phyloP scores from a whole-genome alignment of 2,888 invertebrate species.

The Scrobipalpa atriplicella region DNA sequence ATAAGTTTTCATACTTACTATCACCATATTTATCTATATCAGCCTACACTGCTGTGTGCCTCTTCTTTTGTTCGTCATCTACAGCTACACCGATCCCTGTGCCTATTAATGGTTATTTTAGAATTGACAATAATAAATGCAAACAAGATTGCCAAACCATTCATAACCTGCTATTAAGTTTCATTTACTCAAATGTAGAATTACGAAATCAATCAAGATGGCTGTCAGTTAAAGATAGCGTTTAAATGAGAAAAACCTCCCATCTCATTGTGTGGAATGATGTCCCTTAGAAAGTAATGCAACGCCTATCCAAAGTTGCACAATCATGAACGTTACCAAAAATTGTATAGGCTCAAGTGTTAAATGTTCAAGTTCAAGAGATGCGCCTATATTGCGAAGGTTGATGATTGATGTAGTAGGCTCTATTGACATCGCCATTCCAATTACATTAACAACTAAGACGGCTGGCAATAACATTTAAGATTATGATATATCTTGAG shows the following conservation, averaged over 20 bases:
- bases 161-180: not conserved
- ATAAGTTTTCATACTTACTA: no score
- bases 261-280: not conserved
- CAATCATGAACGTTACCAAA: conserved; percentile 13
- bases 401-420: conserved; percentile 27
- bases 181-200: conserved; percentile 2
- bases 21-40: no score
- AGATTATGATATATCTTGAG: conserved; percentile 24
- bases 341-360: conserved; percentile 10
- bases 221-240: not conserved
- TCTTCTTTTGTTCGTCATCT: no score
- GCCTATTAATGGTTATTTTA: not conserved
- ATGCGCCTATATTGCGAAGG: conserved; percentile 12
- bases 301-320: not conserved
- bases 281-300: conserved; percentile 18
- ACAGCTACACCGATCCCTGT: no score
- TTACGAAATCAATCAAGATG: conserved; percentile 5
- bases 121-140: not conserved
- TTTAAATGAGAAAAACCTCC: not conserved
- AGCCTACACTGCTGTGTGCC: no score
- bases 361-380: conserved; percentile 22
- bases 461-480: conserved; percentile 43
- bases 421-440: conserved; percentile 32
- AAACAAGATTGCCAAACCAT: conserved; percentile 9
- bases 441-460: conserved; percentile 38